phyloP scores from a whole-genome alignment of 2,888 invertebrate species.

The Stegophylla sp. region DNA sequence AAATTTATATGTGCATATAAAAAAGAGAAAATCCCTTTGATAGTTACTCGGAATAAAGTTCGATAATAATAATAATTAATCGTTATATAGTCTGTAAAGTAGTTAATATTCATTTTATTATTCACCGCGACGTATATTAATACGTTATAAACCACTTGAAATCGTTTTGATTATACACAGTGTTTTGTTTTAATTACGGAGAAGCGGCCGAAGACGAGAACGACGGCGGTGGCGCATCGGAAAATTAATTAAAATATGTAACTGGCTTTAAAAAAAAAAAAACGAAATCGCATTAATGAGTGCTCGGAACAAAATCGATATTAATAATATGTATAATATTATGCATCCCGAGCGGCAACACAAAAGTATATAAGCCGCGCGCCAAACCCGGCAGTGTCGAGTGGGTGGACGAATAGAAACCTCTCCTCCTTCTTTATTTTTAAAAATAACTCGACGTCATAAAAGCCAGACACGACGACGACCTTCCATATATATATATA shows the following conservation, averaged over 20 bases:
- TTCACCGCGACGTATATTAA: not conserved
- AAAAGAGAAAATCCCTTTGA: not conserved
- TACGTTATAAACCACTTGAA: not conserved
- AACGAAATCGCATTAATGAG: conserved; percentile 7
- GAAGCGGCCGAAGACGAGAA: not conserved
- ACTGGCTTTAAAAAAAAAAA: conserved; percentile 15
- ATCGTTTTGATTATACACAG: conserved; percentile 8
- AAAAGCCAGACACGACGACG: conserved; percentile 28
- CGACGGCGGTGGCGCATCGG: not conserved
- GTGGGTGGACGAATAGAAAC: not conserved
- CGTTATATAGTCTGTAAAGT: not conserved
- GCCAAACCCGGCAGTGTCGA: not conserved
- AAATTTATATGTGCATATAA: too few relatives aligned
- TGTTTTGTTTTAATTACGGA: conserved; percentile 22
- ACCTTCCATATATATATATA: conserved; percentile 7
- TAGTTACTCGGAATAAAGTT: not conserved
- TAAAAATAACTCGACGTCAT: conserved; percentile 13
- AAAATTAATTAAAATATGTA: conserved; percentile 34
- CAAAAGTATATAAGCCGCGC: not conserved
- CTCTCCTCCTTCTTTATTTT: conserved; percentile 3
- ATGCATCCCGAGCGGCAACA: not conserved
- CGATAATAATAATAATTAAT: not conserved
- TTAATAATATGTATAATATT: not conserved
- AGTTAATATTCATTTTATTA: not conserved
- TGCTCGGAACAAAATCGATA: not conserved